phyloP scores from a whole-genome alignment of 2,888 invertebrate species.

The Prenolepis imparis region DNA sequence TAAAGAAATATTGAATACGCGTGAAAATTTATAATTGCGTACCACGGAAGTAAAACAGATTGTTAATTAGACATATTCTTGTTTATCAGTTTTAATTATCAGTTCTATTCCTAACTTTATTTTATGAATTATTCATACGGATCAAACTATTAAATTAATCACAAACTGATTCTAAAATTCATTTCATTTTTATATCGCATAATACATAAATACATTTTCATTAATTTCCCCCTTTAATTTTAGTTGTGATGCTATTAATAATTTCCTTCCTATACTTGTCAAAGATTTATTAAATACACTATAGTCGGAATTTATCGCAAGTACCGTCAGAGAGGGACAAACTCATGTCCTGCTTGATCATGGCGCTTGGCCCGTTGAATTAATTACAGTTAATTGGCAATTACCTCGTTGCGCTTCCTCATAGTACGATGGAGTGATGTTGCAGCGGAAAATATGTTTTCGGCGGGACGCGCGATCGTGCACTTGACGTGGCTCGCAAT shows the following conservation, averaged over 20 bases:
- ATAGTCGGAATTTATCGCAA: conserved; percentile 23
- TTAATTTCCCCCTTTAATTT: conserved; percentile 1
- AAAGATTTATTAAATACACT: conserved; percentile 56
- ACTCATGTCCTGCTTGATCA: conserved; percentile 65
- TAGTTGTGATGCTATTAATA: background rate
- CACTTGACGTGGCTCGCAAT: conserved; percentile 47
- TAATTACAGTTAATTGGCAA: conserved; percentile 83
- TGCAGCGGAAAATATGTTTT: conserved; percentile 76
- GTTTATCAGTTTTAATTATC: too few species aligned
- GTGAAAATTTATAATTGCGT: too few species aligned
- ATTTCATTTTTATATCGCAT: background rate
- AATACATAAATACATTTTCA: conserved; percentile 1
- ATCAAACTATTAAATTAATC: background rate
- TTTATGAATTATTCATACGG: background rate
- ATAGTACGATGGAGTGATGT: conserved; percentile 68
- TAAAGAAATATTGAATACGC: background rate
- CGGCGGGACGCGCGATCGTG: conserved; percentile 66
- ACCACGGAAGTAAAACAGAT: too few species aligned
- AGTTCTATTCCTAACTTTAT: background rate
- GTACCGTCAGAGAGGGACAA: conserved; percentile 28
- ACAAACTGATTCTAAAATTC: background rate
- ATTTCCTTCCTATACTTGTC: background rate
- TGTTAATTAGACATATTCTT: too few species aligned
- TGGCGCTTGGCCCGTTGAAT: conserved; percentile 80
- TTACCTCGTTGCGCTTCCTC: conserved; percentile 74